Evolutionary conservation across 2,797 vertebrate species (phyloP), one percentile per base, ranked within the genome.

Genomic region (Harpagifer antarcticus): DNA sequence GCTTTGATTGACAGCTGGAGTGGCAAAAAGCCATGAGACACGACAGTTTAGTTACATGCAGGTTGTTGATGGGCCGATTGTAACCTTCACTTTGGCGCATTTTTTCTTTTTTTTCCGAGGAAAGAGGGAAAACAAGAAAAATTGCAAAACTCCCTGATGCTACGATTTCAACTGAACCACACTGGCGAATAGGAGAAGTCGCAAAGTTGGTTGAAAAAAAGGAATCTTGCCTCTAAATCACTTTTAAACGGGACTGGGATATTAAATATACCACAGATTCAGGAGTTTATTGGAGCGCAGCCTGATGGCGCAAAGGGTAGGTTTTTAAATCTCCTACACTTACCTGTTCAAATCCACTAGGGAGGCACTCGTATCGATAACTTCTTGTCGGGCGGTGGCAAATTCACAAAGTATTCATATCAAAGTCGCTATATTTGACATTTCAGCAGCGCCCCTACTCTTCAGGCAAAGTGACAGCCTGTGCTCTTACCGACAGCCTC

Each of bases 241-340:
- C 96, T 97, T 97, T 97, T 96, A 94, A 95, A 94, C 96, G 96
- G 91, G 97, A 97, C 96, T 97, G 96, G 98, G 97, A 97, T 97
- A 96, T 97, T 97, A 96, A 98, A 96, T 96, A 98, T 95, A 97
- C 97, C 97, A 96, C 96, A 96, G 95, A 96, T 96, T 96, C 96
- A 95, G 97, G 97, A 98, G 96, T 97, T 98, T 98, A 97, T 97
- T 97, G 97, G 97, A 98, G 97, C 97, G 97, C 96, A 98, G 97
- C 96, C 97, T 97, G 96, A 99, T 99, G 98, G 98, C 98, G 97
- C 98, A 99, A 98, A 98, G 98, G 98, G 98, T 99, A 99, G 97
- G 98, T 98, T 96, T 96, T 96, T 95, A 97, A 96, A 96, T 96
- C 96, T 96, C 96, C 95, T 92, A 93, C 96, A 94, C 96, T 96